Evolutionary conservation across 2,888 invertebrate species (phyloP).

Genomic region (Marronus borbonicus): DNA sequence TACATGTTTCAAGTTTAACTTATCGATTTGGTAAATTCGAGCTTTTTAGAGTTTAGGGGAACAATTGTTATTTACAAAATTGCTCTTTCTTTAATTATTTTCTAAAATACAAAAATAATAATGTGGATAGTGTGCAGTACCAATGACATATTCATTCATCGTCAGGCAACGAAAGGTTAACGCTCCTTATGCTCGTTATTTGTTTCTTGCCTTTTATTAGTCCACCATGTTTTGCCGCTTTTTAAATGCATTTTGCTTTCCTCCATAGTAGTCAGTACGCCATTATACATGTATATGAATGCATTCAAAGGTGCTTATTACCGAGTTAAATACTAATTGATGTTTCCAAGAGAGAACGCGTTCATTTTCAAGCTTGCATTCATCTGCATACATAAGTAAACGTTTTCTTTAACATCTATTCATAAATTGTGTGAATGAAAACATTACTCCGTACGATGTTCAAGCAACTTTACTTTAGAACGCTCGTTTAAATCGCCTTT

Average conservation of each 20-base stretch:
- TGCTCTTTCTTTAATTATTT: no score
- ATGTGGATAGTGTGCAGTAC: not conserved
- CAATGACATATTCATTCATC: constrained; percentile 44
- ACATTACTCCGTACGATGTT: no score
- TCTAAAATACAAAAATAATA: no score
- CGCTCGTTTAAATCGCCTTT: no score
- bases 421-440: no score
- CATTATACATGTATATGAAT: not conserved
- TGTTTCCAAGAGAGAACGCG: not conserved
- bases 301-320: constrained; percentile 1
- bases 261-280: not conserved
- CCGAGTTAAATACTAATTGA: constrained; percentile 16
- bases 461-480: no score
- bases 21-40: no score
- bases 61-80: no score
- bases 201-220: constrained; percentile 6
- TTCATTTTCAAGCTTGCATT: not conserved
- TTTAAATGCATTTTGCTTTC: constrained; percentile 17
- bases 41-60: no score
- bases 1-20: no score
- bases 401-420: no score
- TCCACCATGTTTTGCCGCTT: not conserved
- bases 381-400: no score
- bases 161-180: constrained; percentile 41
- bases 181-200: constrained; percentile 31